Conservation (phyloP, 2,113 vertebrate genomes). For the Machaerirhynchus nigripectus region DNA sequence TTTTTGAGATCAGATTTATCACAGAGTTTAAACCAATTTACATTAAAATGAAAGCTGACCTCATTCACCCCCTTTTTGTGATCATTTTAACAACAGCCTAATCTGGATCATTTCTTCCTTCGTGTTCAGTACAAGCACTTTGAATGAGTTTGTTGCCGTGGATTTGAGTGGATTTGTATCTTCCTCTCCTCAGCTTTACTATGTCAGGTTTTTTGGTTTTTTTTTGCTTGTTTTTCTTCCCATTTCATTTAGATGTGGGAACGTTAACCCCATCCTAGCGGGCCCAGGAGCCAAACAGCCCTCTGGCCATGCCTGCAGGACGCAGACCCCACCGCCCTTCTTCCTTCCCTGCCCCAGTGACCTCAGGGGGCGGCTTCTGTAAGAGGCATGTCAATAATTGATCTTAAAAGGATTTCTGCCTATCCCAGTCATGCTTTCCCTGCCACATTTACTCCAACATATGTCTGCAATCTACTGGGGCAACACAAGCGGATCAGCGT, state of each 20-base stretch:
- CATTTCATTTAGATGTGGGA: rapidly evolving
- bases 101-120: not conserved
- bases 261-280: rapidly evolving
- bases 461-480: constrained; percentile 34
- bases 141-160: not conserved
- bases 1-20: not conserved
- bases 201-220: rapidly evolving
- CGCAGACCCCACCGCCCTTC: not conserved
- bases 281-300: rapidly evolving
- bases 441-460: constrained; percentile 39
- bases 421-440: not conserved
- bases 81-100: not conserved
- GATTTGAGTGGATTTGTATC: not conserved
- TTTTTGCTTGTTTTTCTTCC: not conserved
- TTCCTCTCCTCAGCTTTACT: not conserved
- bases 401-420: not conserved
- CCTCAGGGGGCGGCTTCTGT: not conserved
- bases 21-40: not conserved
- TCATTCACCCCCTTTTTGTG: not conserved
- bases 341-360: rapidly evolving
- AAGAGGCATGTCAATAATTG: not conserved
- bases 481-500: constrained; percentile 15
- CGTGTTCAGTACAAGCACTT: not conserved
- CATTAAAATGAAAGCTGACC: not conserved
- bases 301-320: rapidly evolving